A percentile compares a stretch with the other conserved stretches of the same genome.
phyloP scores from a whole-genome alignment of 2,797 vertebrate genomes.

The Novumbra hubbsi region DNA sequence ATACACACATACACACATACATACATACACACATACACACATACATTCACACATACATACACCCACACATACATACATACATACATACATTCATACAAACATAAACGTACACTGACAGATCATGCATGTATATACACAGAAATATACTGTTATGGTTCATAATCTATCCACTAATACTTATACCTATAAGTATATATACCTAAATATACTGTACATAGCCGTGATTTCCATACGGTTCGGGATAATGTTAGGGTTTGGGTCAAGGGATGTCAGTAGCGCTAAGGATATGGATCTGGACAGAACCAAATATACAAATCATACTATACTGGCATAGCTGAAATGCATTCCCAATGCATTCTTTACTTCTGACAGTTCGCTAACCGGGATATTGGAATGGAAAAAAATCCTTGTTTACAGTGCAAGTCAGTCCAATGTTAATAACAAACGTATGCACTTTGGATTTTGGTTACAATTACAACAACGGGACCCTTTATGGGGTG shows the following conservation, averaged over 20 bases:
- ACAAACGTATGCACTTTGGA: neutral
- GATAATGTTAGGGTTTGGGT: neutral
- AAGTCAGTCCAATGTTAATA: neutral
- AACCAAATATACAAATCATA: neutral
- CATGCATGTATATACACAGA: too few species aligned
- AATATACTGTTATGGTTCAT: too few species aligned
- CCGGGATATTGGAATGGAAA: neutral
- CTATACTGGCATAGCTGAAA: neutral
- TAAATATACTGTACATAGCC: neutral
- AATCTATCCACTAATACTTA: too few species aligned
- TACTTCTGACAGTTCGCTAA: neutral
- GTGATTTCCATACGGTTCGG: neutral
- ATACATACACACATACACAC: too few species aligned
- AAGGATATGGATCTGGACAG: neutral
- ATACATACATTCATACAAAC: too few species aligned
- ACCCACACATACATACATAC: too few species aligned
- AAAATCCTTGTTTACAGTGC: neutral
- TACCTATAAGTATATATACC: too few species aligned
- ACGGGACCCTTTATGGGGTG: too few species aligned
- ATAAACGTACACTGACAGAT: too few species aligned
- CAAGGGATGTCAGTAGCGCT: neutral
- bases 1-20: too few species aligned
- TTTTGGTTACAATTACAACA: too few species aligned
- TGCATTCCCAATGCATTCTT: neutral
- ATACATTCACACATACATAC: too few species aligned